These are phyloP conservation scores for Rotaria macrura DNA, from an alignment of 2,888 invertebrate species.

Conservation along the genomic window DNA sequence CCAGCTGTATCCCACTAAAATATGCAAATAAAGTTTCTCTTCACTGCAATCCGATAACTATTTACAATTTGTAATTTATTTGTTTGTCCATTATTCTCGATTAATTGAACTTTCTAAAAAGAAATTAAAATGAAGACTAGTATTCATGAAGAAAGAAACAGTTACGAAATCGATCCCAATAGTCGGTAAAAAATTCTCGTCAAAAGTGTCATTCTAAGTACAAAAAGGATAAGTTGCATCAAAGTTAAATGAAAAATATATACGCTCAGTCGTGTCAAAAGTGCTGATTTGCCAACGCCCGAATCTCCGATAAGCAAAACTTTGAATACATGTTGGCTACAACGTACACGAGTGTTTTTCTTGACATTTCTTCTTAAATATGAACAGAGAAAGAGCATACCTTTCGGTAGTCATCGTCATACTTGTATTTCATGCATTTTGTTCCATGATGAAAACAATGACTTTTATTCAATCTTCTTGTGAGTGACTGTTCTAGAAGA, in stretches of 20 bases:
- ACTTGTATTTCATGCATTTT: background rate
- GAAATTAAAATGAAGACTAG: no score
- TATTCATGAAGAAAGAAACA: background rate
- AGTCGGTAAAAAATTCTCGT: background rate
- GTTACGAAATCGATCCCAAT: background rate
- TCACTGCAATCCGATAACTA: no score
- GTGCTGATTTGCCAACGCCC: background rate
- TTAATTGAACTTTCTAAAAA: no score
- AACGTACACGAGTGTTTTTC: background rate
- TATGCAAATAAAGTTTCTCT: no score
- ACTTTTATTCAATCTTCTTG: background rate
- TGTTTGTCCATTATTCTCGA: no score
- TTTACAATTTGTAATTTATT: no score
- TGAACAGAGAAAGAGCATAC: background rate
- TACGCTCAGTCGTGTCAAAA: background rate
- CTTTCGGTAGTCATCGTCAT: background rate
- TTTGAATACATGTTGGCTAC: background rate
- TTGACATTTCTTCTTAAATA: background rate
- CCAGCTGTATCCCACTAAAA: no score
- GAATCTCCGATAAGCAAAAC: background rate
- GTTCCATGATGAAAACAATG: background rate
- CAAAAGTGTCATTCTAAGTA: background rate
- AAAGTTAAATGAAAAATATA: background rate
- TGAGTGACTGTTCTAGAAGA: background rate
- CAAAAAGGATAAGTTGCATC: background rate